These are phyloP conservation scores for Xestobium rufovillosum DNA, from an alignment of 2,888 invertebrate species.

Conservation along the genomic window DNA sequence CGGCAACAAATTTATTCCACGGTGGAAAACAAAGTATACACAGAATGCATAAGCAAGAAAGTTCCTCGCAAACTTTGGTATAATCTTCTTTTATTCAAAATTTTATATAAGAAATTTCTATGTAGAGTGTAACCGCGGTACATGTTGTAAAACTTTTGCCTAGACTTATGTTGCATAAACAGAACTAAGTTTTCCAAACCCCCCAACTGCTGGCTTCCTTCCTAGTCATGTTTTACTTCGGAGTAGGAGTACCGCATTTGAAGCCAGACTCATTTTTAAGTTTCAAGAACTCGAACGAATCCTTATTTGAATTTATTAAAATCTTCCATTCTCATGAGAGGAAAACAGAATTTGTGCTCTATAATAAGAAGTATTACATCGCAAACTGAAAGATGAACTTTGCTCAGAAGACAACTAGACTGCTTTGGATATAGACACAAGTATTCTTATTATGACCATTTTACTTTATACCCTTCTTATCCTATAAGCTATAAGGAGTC, in stretches of 20 bases:
- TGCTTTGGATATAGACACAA: too few species aligned
- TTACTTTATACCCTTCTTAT: too few species aligned
- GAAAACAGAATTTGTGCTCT: too few species aligned
- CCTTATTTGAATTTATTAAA: conserved; percentile 34
- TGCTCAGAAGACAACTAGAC: too few species aligned
- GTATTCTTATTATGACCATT: too few species aligned
- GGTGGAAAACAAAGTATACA: too few species aligned
- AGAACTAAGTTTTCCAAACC: conserved; percentile 31
- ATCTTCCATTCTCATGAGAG: too few species aligned
- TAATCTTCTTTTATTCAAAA: conserved; percentile 33
- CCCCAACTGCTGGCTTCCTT: conserved; percentile 36
- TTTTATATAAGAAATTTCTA: conserved; percentile 39
- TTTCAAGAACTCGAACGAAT: conserved; percentile 35
- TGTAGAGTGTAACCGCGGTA: conserved; percentile 37
- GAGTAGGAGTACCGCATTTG: conserved; percentile 30
- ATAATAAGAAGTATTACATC: too few species aligned
- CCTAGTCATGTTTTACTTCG: conserved; percentile 34
- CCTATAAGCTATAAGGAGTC: too few species aligned
- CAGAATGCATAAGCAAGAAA: conserved; percentile 3
- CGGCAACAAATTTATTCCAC: too few species aligned
- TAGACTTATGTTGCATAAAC: conserved; percentile 33
- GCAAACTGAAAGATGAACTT: too few species aligned
- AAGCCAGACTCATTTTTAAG: conserved; percentile 36
- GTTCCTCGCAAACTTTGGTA: conserved; percentile 18
- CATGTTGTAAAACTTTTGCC: conserved; percentile 39